Conservation (phyloP, 2,888 invertebrate species). For the Aphidius colemani region DNA sequence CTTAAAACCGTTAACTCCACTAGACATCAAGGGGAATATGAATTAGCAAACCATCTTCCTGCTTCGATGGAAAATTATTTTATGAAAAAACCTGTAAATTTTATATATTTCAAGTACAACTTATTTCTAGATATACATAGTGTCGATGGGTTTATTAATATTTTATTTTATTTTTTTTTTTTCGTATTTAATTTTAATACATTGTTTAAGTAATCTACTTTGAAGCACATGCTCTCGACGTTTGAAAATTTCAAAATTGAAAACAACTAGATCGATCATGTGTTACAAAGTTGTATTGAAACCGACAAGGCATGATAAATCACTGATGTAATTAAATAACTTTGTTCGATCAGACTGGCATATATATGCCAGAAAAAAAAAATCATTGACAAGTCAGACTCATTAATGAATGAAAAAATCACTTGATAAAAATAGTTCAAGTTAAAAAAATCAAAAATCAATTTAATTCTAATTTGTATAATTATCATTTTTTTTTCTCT, state of each 20-base stretch:
- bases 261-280: conserved; percentile 53
- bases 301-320: conserved; percentile 57
- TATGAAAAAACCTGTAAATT: background rate
- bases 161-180: background rate
- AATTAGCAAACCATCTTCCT: conserved; percentile 51
- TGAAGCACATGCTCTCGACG: conserved; percentile 17
- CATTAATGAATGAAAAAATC: too few species aligned
- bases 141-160: too few species aligned
- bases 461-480: too few species aligned
- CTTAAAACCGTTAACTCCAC: conserved; percentile 58
- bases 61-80: conserved; percentile 43
- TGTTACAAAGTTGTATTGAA: conserved; percentile 51
- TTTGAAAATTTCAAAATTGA: conserved; percentile 17
- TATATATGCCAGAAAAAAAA: conserved; percentile 18
- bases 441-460: too few species aligned
- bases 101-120: background rate
- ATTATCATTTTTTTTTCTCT: background rate
- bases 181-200: background rate
- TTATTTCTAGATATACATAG: too few species aligned
- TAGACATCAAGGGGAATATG: conserved; percentile 59
- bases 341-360: conserved; percentile 49
- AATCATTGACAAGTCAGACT: too few species aligned
- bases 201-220: conserved; percentile 4
- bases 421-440: too few species aligned
- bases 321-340: conserved; percentile 57